These are phyloP conservation scores for Oscheius sp. DNA, from an alignment of 2,888 invertebrate species.

Conservation along the genomic window DNA sequence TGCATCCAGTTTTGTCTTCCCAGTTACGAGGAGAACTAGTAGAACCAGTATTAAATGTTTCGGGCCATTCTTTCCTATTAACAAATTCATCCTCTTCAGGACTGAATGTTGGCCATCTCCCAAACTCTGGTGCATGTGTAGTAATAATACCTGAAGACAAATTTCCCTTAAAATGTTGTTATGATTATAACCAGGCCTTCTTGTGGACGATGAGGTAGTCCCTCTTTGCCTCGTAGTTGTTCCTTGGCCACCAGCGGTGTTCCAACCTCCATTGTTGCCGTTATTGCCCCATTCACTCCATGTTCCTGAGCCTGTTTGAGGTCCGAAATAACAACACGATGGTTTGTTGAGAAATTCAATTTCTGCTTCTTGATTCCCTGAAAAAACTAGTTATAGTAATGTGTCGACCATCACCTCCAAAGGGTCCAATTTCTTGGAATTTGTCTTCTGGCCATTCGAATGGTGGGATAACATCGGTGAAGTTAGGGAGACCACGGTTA, in stretches of 20 bases:
- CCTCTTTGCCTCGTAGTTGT: not conserved
- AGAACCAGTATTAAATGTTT: not conserved
- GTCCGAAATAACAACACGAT: conserved; percentile 19
- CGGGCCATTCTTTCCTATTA: conserved; percentile 14
- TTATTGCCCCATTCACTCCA: conserved; percentile 37
- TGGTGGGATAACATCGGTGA: conserved; percentile 39
- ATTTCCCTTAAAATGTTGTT: not conserved
- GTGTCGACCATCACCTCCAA: conserved; percentile 39
- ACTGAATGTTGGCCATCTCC: conserved; percentile 20
- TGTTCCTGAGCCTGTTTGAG: not conserved
- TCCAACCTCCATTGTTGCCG: conserved; percentile 29
- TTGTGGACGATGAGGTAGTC: not conserved
- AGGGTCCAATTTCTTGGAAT: conserved; percentile 44
- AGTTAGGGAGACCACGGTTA: conserved; percentile 36
- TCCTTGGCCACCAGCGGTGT: not conserved
- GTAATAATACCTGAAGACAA: not conserved
- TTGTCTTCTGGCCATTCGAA: conserved; percentile 44
- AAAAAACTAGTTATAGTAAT: not conserved
- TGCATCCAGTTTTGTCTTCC: conserved; percentile 17
- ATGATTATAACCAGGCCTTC: not conserved
- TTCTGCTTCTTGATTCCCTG: conserved; percentile 18
- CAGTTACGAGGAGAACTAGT: not conserved
- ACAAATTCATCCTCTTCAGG: not conserved
- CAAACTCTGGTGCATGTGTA: conserved; percentile 5
- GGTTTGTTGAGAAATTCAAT: conserved; percentile 18